A percentile compares a stretch with the other conserved stretches of the same genome.
These are phyloP conservation scores for Spea hammondii DNA, from an alignment of 2,797 vertebrate genomes.

Conservation along the genomic window DNA sequence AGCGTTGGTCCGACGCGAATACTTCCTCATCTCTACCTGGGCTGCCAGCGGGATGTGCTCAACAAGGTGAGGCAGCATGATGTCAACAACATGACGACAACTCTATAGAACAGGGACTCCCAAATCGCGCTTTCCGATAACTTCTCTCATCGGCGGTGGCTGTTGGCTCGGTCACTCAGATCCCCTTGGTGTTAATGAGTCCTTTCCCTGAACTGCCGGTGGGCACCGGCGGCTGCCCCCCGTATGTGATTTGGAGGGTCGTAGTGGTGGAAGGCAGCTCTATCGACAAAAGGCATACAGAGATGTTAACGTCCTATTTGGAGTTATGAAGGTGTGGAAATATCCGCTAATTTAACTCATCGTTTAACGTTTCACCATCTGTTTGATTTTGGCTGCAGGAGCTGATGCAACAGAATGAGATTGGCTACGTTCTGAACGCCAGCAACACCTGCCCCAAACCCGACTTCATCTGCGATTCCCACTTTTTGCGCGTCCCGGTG, in stretches of 20 bases:
- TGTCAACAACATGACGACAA: too few relatives aligned
- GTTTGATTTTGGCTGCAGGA: constrained; percentile 68
- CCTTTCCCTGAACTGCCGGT: too few relatives aligned
- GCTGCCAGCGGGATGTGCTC: constrained; percentile 93
- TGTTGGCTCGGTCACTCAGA: neutral
- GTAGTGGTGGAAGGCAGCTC: too few relatives aligned
- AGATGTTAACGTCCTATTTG: too few relatives aligned
- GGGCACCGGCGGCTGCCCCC: too few relatives aligned
- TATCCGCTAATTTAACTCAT: too few relatives aligned
- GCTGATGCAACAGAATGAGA: constrained; percentile 93
- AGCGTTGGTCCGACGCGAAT: constrained; percentile 87
- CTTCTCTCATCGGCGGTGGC: too few relatives aligned
- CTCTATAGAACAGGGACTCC: too few relatives aligned
- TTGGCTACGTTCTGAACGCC: constrained; percentile 87
- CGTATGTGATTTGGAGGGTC: too few relatives aligned
- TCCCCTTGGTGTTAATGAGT: neutral
- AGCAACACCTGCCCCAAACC: constrained; percentile 95
- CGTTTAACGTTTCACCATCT: neutral
- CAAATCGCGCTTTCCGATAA: too few relatives aligned
- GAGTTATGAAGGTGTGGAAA: too few relatives aligned
- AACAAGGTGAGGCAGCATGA: constrained; percentile 77
- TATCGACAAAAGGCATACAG: too few relatives aligned
- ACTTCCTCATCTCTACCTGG: constrained; percentile 92
- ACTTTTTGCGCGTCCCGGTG: constrained; percentile 91
- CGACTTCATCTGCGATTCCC: constrained; percentile 89